A percentile compares a stretch with the other conserved stretches of the same genome.
These are phyloP conservation scores for Saguinus midas DNA, from an alignment of 2,113 vertebrate species.

Conservation along the genomic window DNA sequence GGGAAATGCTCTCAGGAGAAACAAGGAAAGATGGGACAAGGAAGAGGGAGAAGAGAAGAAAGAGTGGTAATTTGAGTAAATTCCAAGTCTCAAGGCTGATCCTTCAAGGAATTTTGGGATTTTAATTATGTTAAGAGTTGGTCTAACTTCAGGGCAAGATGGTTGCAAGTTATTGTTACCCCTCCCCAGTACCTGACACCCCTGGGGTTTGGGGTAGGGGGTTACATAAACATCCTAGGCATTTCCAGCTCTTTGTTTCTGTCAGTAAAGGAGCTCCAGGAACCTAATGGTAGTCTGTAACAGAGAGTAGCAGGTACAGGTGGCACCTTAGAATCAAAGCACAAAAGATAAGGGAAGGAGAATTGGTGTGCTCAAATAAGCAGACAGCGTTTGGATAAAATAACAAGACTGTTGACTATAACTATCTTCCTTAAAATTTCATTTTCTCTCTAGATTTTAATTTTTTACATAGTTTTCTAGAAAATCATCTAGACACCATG, in stretches of 20 bases:
- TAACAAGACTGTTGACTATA: background rate
- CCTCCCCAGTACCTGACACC: background rate
- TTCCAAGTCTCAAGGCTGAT: background rate
- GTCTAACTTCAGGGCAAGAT: background rate
- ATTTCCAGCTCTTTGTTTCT: background rate
- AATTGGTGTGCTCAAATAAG: rapidly evolving
- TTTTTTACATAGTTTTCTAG: background rate
- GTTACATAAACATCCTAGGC: background rate
- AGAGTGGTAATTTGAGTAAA: background rate
- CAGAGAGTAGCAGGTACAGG: background rate
- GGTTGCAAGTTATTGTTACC: rapidly evolving
- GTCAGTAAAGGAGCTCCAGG: background rate
- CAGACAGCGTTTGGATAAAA: background rate
- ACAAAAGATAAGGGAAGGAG: background rate
- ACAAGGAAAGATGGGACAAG: background rate
- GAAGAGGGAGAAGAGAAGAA: background rate
- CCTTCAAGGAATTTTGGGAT: background rate
- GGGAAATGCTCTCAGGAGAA: background rate
- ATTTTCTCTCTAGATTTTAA: background rate
- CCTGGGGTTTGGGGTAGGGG: background rate
- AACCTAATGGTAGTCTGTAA: background rate
- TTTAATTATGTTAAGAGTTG: background rate
- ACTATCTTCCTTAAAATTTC: background rate
- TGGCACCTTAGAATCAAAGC: background rate
- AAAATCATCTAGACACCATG: background rate